phyloP scores from a whole-genome alignment of 2,888 invertebrate genomes.

The Diloba caeruleocephala region DNA sequence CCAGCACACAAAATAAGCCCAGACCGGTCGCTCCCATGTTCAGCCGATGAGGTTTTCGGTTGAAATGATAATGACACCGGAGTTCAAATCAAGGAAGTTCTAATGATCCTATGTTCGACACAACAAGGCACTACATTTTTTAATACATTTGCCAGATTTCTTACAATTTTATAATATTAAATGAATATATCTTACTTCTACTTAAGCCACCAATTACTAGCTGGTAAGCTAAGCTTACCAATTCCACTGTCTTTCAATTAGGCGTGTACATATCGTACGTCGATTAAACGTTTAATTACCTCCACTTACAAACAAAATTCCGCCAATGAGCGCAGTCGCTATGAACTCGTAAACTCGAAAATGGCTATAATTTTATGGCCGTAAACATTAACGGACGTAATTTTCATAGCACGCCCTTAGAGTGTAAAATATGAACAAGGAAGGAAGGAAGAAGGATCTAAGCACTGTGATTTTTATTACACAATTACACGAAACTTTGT shows the following conservation, averaged over 20 bases:
- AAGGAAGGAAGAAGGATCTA: too few relatives aligned
- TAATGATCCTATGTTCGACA: too few relatives aligned
- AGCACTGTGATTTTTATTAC: constrained; percentile 10
- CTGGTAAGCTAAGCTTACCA: too few relatives aligned
- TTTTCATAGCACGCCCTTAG: constrained; percentile 5
- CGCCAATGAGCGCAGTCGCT: constrained; percentile 1
- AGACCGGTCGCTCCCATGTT: too few relatives aligned
- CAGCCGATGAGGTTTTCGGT: too few relatives aligned
- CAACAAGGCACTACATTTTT: too few relatives aligned
- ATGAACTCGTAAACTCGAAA: constrained; percentile 11
- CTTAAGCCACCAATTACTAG: neutral
- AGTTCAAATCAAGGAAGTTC: too few relatives aligned
- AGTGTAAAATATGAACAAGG: constrained; percentile 20
- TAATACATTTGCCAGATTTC: too few relatives aligned
- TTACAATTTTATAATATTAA: too few relatives aligned
- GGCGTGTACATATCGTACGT: neutral
- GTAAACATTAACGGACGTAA: constrained; percentile 7
- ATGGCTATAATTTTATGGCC: constrained; percentile 20
- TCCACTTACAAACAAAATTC: constrained; percentile 1
- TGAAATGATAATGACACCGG: too few relatives aligned
- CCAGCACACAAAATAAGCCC: too few relatives aligned
- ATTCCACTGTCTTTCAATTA: constrained; percentile 6
- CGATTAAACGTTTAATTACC: constrained; percentile 10
- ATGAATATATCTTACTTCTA: neutral
- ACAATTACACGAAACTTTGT: constrained; percentile 18